Evolutionary conservation across 1,140 invertebrate species (phyloP).

Genomic region (Lasioglossum albipes): DNA sequence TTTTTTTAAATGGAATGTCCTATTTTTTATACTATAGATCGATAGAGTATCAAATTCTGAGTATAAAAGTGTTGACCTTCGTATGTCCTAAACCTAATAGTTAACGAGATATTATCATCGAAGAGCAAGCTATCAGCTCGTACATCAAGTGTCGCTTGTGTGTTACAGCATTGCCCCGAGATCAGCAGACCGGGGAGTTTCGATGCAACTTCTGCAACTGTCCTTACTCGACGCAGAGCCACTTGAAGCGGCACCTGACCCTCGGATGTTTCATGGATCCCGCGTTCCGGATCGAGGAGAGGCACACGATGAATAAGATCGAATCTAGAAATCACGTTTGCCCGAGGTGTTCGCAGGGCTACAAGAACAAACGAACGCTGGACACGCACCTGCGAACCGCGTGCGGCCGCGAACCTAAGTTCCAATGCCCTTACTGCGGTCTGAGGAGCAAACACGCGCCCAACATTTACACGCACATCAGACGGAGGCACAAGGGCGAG

Average conservation of each 20-base stretch:
- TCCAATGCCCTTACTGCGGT: constrained; percentile 73
- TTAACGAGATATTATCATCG: too few species aligned
- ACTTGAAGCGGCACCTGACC: constrained; percentile 61
- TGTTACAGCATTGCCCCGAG: constrained; percentile 40
- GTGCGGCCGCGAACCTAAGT: constrained; percentile 75
- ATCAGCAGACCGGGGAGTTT: constrained; percentile 20
- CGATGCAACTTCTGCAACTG: constrained; percentile 64
- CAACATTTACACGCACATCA: constrained; percentile 62
- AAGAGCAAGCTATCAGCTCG: not conserved
- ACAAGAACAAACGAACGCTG: constrained; percentile 80
- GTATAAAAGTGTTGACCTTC: too few species aligned
- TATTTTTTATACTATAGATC: too few species aligned
- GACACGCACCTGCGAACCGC: constrained; percentile 77
- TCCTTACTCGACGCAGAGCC: constrained; percentile 49
- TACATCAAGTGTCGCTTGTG: constrained; percentile 40
- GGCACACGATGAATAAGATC: constrained; percentile 30
- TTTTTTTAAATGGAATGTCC: too few species aligned
- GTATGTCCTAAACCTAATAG: too few species aligned
- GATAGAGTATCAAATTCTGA: too few species aligned
- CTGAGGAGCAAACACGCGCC: constrained; percentile 38
- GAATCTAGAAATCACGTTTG: constrained; percentile 66
- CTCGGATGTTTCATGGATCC: constrained; percentile 60
- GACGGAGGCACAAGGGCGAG: constrained; percentile 50
- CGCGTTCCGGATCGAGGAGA: constrained; percentile 46
- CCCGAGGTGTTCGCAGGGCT: constrained; percentile 77